A percentile compares a stretch with the other conserved stretches of the same genome.
phyloP scores from a whole-genome alignment of 2,113 vertebrate species.

The Pollimyrus isidori region DNA sequence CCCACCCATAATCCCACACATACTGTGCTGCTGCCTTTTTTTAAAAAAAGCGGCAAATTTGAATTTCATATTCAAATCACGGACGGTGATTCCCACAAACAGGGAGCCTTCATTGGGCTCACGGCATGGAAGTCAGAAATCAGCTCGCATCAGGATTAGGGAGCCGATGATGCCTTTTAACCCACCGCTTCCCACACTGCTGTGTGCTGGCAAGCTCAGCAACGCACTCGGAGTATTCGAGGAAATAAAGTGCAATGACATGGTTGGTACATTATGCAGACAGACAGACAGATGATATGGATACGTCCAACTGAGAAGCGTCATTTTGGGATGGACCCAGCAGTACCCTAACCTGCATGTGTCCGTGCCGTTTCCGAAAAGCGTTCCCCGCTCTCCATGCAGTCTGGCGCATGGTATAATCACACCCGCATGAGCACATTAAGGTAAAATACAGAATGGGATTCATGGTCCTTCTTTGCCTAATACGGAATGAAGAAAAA shows the following conservation, averaged over 20 bases:
- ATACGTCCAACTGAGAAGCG: neutral
- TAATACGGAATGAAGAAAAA: neutral
- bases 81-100: conserved; percentile 34
- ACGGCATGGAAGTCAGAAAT: conserved; percentile 51
- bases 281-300: neutral
- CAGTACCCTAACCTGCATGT: neutral
- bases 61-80: conserved; percentile 42
- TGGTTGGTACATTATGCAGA: neutral
- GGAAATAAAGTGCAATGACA: neutral
- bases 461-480: neutral
- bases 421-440: neutral
- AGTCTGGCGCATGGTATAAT: neutral
- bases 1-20: conserved; percentile 15
- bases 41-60: conserved; percentile 40
- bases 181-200: conserved; percentile 40
- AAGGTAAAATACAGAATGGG: neutral
- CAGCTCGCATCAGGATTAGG: conserved; percentile 58
- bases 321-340: neutral
- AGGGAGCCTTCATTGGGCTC: conserved; percentile 36
- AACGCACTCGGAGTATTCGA: neutral
- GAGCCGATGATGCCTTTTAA: conserved; percentile 49
- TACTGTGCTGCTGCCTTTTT: conserved; percentile 35
- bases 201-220: neutral
- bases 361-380: conserved; percentile 12
- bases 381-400: neutral